phyloP scores from a whole-genome alignment of 2,888 invertebrate species.

The Lepas anatifera region DNA sequence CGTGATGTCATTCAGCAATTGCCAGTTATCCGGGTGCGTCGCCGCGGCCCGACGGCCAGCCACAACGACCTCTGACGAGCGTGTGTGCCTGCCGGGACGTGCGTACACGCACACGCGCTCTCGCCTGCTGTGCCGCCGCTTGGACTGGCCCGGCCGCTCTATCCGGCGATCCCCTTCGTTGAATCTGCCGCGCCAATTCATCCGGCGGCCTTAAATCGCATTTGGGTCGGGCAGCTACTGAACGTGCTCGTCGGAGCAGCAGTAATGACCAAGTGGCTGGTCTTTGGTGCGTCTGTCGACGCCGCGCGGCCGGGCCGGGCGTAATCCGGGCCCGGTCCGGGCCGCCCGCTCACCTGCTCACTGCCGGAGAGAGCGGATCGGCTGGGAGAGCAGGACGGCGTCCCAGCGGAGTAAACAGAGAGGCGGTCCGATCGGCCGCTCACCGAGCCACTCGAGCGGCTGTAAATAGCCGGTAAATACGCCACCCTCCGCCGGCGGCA shows the following conservation, averaged over 20 bases:
- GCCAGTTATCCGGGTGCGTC: too few relatives aligned
- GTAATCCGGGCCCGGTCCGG: too few relatives aligned
- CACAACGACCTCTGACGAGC: not conserved
- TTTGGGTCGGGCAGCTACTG: not conserved
- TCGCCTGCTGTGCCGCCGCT: not conserved
- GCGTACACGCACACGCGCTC: not conserved
- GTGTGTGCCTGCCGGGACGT: too few relatives aligned
- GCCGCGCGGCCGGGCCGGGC: too few relatives aligned
- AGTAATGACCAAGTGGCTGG: not conserved
- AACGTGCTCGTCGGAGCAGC: not conserved
- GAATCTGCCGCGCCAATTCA: not conserved
- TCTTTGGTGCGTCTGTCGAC: too few relatives aligned
- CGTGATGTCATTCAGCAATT: too few relatives aligned
- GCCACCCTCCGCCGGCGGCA: not conserved
- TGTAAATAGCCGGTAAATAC: constrained; percentile 6
- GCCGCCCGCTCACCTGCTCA: too few relatives aligned
- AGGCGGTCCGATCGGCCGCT: not conserved
- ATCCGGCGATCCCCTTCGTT: not conserved
- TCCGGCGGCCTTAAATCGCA: not conserved
- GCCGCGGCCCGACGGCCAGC: too few relatives aligned
- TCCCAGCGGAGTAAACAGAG: not conserved
- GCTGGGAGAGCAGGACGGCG: not conserved
- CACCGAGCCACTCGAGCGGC: not conserved
- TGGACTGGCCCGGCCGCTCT: not conserved
- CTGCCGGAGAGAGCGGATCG: too few relatives aligned